A percentile compares a stretch with the other conserved stretches of the same genome.
Conservation (phyloP, 2,888 invertebrate genomes). For the Pollenia angustigena region DNA sequence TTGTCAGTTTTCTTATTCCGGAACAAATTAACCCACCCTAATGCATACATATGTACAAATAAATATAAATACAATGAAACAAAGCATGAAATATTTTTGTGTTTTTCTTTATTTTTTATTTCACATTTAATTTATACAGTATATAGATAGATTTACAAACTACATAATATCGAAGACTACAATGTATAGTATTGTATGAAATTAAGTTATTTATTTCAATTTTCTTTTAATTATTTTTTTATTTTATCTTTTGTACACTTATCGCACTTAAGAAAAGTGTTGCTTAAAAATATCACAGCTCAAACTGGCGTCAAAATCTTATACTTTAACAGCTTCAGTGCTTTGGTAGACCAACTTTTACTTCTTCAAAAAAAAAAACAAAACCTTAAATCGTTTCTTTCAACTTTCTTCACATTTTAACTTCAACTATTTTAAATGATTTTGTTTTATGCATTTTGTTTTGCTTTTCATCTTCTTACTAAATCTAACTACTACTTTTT, state of each 20-base stretch:
- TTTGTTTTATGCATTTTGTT: conserved; percentile 25
- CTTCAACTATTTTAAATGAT: conserved; percentile 40
- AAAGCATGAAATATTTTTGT: conserved; percentile 16
- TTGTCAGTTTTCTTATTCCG: not conserved
- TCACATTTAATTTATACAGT: conserved; percentile 69
- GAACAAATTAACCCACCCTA: not conserved
- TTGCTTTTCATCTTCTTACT: conserved; percentile 36
- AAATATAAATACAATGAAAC: not conserved
- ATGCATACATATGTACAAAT: too few species aligned
- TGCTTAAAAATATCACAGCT: conserved; percentile 76
- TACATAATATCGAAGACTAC: conserved; percentile 73
- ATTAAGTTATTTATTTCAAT: conserved; percentile 60
- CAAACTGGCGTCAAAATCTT: conserved; percentile 74
- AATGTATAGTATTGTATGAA: conserved; percentile 72
- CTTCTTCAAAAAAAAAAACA: conserved; percentile 49
- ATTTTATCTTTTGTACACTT: conserved; percentile 72
- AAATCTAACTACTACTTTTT: conserved; percentile 67
- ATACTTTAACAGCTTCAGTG: conserved; percentile 72
- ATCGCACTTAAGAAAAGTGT: conserved; percentile 74
- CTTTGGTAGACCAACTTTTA: conserved; percentile 74
- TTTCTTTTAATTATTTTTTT: conserved; percentile 40
- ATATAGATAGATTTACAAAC: conserved; percentile 71
- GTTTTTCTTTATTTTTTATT: conserved; percentile 52
- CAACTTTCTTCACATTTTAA: conserved; percentile 18
- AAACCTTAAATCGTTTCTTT: conserved; percentile 26